Evolutionary conservation across 2,113 vertebrate genomes (phyloP).

Genomic region (Podarcis raffonei): DNA sequence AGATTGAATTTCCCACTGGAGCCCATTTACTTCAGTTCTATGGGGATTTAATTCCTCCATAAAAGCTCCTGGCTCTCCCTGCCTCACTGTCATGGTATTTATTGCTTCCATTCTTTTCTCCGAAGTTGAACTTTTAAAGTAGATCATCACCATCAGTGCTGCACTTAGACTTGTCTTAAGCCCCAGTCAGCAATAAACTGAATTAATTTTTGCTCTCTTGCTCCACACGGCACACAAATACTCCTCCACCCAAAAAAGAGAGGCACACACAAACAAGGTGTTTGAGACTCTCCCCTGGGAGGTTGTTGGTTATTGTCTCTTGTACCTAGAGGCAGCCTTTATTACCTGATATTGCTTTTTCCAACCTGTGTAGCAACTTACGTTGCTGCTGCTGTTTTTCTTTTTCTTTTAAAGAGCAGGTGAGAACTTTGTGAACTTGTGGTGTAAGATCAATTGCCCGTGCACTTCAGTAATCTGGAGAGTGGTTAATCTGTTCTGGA

Average conservation of each 20-base stretch:
- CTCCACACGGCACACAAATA: not conserved
- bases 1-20: not conserved
- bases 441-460: not conserved
- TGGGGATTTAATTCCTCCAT: slow-evolving; percentile 30
- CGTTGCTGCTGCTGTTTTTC: no score
- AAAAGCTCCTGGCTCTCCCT: slow-evolving; percentile 20
- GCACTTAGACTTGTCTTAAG: not conserved
- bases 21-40: not conserved
- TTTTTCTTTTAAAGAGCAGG: not conserved
- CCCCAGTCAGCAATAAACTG: slow-evolving; percentile 8
- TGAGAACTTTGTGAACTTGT: slow-evolving; percentile 16
- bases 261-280: slow-evolving; percentile 5
- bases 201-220: not conserved
- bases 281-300: not conserved
- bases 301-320: slow-evolving; percentile 19
- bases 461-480: not conserved
- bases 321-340: slow-evolving; percentile 15
- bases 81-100: slow-evolving; percentile 2
- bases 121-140: not conserved
- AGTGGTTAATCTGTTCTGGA: not conserved
- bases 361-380: not conserved
- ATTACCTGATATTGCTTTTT: slow-evolving; percentile 11
- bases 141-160: not conserved
- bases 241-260: not conserved
- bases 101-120: not conserved